These are phyloP conservation scores for Zosterops borbonicus DNA, from an alignment of 2,113 vertebrate species.

Conservation along the genomic window DNA sequence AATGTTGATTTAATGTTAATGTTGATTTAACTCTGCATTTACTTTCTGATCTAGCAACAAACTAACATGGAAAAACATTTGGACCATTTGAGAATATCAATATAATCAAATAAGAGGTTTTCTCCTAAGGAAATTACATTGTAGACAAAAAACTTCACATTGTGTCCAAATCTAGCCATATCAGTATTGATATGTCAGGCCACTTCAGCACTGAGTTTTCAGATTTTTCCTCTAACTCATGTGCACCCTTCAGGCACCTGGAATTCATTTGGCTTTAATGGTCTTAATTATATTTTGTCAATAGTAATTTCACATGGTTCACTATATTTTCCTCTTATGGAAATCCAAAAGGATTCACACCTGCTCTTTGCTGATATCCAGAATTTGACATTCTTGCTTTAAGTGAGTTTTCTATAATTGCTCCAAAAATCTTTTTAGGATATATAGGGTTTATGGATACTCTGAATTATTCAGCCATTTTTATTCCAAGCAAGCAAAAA, in stretches of 20 bases:
- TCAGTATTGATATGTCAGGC: neutral
- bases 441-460: neutral
- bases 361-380: neutral
- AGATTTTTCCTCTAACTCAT: neutral
- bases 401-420: neutral
- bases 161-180: neutral
- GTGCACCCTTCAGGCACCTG: neutral
- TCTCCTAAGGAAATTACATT: neutral
- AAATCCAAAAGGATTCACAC: neutral
- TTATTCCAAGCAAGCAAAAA: slow-evolving; percentile 25
- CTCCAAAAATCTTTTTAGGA: neutral
- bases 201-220: neutral
- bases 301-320: neutral
- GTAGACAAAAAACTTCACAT: neutral
- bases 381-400: neutral
- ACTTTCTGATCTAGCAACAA: neutral
- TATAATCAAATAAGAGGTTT: neutral
- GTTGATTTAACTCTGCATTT: neutral
- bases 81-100: neutral
- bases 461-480: slow-evolving; percentile 27
- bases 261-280: neutral
- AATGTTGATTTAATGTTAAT: neutral
- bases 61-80: neutral
- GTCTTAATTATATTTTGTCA: neutral
- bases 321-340: neutral